Evolutionary conservation across 1,140 invertebrate species (phyloP).

Genomic region (Zaprionus ornatus): DNA sequence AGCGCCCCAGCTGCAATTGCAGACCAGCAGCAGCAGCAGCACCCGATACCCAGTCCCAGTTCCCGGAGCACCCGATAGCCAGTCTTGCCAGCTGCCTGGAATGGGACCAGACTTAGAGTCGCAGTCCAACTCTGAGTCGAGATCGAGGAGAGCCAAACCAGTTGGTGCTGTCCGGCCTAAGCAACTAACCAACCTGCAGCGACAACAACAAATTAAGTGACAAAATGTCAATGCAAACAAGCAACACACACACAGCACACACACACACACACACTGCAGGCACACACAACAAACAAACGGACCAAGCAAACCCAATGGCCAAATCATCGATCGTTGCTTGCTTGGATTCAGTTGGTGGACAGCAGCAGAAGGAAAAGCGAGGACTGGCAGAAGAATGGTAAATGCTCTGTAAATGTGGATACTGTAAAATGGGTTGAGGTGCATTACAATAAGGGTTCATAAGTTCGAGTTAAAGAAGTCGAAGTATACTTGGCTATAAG

Average conservation of each 20-base stretch:
- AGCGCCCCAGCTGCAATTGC: constrained; percentile 27
- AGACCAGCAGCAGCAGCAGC: constrained; percentile 45
- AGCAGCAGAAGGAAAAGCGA: background rate
- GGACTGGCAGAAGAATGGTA: background rate
- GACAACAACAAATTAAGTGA: constrained; percentile 77
- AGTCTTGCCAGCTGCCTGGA: constrained; percentile 20
- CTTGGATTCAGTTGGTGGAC: background rate
- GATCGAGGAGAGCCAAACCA: constrained; percentile 29
- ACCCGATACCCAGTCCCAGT: background rate
- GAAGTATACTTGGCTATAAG: too few species aligned
- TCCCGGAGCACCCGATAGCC: constrained; percentile 17
- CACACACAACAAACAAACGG: constrained; percentile 21
- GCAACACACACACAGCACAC: constrained; percentile 13
- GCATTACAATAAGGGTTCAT: background rate
- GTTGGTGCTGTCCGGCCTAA: constrained; percentile 31
- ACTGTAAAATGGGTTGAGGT: background rate
- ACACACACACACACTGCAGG: background rate
- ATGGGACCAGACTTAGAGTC: constrained; percentile 4
- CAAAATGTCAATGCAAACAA: constrained; percentile 78
- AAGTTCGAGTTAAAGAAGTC: background rate
- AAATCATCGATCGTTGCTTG: constrained; percentile 19
- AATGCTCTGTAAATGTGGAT: background rate
- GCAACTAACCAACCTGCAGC: constrained; percentile 47
- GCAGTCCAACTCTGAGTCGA: background rate
- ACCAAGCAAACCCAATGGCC: constrained; percentile 13